Percentiles rank a stretch among this genome's conserved stretches.
phyloP scores from a whole-genome alignment of 2,113 vertebrate species.

The Euleptes europaea region DNA sequence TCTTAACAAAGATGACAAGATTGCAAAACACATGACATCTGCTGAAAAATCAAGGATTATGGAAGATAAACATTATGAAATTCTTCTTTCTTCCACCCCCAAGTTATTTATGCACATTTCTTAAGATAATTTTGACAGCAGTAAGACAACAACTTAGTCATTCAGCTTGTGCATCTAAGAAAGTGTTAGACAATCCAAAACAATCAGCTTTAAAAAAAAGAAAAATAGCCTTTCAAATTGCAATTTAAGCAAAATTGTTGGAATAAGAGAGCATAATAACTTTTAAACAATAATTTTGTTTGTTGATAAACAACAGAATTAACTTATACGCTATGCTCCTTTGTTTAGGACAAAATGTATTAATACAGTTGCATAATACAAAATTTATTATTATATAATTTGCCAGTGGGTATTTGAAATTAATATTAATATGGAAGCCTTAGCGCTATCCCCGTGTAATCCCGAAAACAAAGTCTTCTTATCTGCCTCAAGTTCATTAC shows the following conservation, averaged over 20 bases:
- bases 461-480: neutral
- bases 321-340: neutral
- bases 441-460: neutral
- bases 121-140: neutral
- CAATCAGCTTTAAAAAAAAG: neutral
- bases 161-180: neutral
- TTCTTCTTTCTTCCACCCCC: neutral
- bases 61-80: neutral
- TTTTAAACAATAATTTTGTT: neutral
- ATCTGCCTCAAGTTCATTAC: neutral
- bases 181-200: neutral
- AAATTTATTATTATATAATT: constrained; percentile 9
- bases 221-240: constrained; percentile 15
- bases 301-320: neutral
- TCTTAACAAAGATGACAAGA: constrained; percentile 6
- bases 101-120: neutral
- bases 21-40: constrained; percentile 7
- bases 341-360: neutral
- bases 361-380: neutral
- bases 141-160: constrained; percentile 4
- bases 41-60: constrained; percentile 12
- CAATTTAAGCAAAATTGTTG: neutral
- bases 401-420: neutral
- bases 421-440: neutral
- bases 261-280: neutral